Evolutionary conservation across 2,113 vertebrate species (phyloP).

Genomic region (Opisthocomus hoazin): DNA sequence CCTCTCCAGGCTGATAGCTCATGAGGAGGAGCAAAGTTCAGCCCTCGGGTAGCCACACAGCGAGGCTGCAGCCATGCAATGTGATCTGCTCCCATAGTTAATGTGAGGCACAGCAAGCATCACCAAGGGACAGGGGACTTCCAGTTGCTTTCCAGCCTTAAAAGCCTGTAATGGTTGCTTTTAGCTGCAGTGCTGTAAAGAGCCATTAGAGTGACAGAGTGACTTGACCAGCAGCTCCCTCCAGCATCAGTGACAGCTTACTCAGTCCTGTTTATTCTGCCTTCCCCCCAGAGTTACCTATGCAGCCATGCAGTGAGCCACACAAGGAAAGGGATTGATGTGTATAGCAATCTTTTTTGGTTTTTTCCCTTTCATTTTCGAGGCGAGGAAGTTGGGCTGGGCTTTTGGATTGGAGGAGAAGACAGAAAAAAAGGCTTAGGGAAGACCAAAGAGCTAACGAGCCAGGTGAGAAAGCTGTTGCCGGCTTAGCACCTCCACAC

Average conservation of each 20-base stretch:
- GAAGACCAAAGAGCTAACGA: not conserved
- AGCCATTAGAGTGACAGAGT: not conserved
- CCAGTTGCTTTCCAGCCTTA: not conserved
- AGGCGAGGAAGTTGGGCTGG: not conserved
- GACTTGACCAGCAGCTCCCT: not conserved
- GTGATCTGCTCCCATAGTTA: not conserved
- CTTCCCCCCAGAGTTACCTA: not conserved
- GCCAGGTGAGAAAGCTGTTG: not conserved
- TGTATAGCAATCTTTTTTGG: not conserved
- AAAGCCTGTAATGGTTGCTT: not conserved
- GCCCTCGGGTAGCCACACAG: not conserved
- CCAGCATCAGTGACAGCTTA: not conserved
- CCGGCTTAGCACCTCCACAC: not conserved
- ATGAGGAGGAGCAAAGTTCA: not conserved
- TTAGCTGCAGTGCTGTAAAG: not conserved
- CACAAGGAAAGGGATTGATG: not conserved
- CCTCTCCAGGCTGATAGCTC: not conserved
- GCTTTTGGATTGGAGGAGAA: not conserved
- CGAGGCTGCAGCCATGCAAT: fast-evolving
- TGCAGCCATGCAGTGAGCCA: not conserved
- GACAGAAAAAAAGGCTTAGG: not conserved
- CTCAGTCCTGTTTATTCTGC: not conserved
- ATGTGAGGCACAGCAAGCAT: not conserved
- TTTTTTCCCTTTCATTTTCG: not conserved
- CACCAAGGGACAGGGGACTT: not conserved